phyloP scores from a whole-genome alignment of 2,888 invertebrate genomes.

The Allacma fusca region DNA sequence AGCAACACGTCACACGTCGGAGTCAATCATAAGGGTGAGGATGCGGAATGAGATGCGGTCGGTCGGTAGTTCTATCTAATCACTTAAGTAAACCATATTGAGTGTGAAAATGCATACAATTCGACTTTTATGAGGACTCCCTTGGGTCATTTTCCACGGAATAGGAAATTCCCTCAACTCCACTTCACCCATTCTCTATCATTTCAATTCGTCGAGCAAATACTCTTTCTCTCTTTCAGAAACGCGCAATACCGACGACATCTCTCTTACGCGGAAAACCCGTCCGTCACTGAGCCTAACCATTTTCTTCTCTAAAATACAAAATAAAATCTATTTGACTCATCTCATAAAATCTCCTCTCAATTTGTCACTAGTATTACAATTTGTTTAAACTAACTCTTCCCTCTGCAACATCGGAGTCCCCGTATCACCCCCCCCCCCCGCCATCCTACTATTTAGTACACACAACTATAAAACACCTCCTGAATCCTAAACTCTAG shows the following conservation, averaged over 20 bases:
- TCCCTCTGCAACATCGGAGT: background rate
- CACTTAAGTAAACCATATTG: constrained; percentile 47
- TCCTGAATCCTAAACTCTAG: too few species aligned
- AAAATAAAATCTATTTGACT: constrained; percentile 1
- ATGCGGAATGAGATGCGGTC: constrained; percentile 38
- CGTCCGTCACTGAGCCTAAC: background rate
- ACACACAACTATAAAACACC: too few species aligned
- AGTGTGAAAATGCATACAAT: constrained; percentile 45
- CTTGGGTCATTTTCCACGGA: constrained; percentile 35
- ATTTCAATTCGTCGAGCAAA: constrained; percentile 38
- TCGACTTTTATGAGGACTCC: constrained; percentile 40
- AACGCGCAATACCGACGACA: background rate
- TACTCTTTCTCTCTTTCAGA: constrained; percentile 30
- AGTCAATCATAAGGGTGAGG: constrained; percentile 34
- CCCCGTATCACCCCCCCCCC: background rate
- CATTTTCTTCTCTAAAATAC: constrained; percentile 14
- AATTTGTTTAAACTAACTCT: background rate
- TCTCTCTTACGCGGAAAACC: background rate
- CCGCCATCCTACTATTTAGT: too few species aligned
- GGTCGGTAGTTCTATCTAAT: constrained; percentile 42
- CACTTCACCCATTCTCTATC: constrained; percentile 42
- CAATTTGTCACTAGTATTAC: background rate
- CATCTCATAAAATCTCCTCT: constrained; percentile 18
- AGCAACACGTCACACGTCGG: constrained; percentile 31
- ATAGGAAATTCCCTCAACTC: constrained; percentile 35